phyloP scores from a whole-genome alignment of 2,888 invertebrate genomes.

The Zhuqinia jingwanae region DNA sequence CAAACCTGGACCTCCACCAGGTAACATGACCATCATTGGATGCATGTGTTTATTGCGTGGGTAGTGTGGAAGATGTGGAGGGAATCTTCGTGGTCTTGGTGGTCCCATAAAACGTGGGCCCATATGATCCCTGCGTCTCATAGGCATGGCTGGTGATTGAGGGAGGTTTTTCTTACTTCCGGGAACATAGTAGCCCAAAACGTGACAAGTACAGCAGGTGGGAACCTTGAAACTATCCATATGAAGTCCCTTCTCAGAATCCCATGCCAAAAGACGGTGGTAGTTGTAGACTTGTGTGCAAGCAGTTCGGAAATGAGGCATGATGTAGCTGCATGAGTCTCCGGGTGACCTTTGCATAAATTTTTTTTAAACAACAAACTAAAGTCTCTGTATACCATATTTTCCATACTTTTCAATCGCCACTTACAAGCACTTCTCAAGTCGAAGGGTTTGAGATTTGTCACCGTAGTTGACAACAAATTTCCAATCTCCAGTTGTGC shows the following conservation, averaged over 20 bases:
- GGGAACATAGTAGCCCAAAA: slow-evolving; percentile 85
- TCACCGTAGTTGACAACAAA: slow-evolving; percentile 90
- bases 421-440: slow-evolving; percentile 89
- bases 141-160: slow-evolving; percentile 66
- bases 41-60: slow-evolving; percentile 68
- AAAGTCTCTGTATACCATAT: background rate
- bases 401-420: background rate
- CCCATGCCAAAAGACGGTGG: slow-evolving; percentile 91
- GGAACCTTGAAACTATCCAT: slow-evolving; percentile 86
- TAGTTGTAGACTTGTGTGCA: slow-evolving; percentile 92
- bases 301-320: slow-evolving; percentile 89
- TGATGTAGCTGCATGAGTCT: slow-evolving; percentile 89
- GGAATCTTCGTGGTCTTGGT: slow-evolving; percentile 63
- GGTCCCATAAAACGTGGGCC: slow-evolving; percentile 74
- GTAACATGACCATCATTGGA: slow-evolving; percentile 64
- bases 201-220: slow-evolving; percentile 91
- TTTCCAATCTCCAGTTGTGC: slow-evolving; percentile 90
- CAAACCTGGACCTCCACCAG: background rate
- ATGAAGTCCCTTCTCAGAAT: slow-evolving; percentile 88
- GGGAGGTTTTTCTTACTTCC: slow-evolving; percentile 67
- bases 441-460: slow-evolving; percentile 90
- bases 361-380: background rate
- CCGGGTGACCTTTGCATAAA: slow-evolving; percentile 83
- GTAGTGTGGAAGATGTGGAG: slow-evolving; percentile 22
- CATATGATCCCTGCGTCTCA: slow-evolving; percentile 73